These are phyloP conservation scores for Tortricodes alternella DNA, from an alignment of 2,888 invertebrate species.

Conservation along the genomic window DNA sequence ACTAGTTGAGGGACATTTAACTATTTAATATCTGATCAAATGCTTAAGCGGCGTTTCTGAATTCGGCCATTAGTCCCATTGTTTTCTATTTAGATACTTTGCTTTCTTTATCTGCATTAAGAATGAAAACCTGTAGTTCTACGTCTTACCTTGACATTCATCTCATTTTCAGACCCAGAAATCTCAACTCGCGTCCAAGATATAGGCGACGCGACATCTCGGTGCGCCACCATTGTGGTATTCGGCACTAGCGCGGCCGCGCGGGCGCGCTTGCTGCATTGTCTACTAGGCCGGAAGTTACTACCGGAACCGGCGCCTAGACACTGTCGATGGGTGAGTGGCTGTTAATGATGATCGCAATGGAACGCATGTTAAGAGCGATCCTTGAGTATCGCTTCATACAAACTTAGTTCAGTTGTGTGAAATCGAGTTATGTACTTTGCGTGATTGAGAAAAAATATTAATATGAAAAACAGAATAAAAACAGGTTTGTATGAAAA, in stretches of 20 bases:
- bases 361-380: too few species aligned
- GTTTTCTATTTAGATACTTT: too few species aligned
- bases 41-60: too few species aligned
- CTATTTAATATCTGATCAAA: too few species aligned
- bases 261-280: constrained; percentile 88
- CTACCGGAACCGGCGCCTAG: constrained; percentile 83
- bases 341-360: not conserved
- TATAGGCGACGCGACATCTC: constrained; percentile 53
- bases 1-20: too few species aligned
- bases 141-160: not conserved
- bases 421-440: too few species aligned
- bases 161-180: constrained; percentile 58
- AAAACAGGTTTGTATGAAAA: too few species aligned
- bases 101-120: not conserved
- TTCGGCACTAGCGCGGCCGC: constrained; percentile 88
- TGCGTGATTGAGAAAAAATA: too few species aligned
- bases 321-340: constrained; percentile 86
- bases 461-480: too few species aligned
- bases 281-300: constrained; percentile 85
- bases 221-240: constrained; percentile 87
- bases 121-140: not conserved
- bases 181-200: constrained; percentile 57
- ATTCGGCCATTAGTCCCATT: too few species aligned
- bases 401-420: too few species aligned
- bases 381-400: too few species aligned